These are phyloP conservation scores for Trachythela sp. DNA, from an alignment of 64 coral and sea anemone species.

Conservation along the genomic window DNA sequence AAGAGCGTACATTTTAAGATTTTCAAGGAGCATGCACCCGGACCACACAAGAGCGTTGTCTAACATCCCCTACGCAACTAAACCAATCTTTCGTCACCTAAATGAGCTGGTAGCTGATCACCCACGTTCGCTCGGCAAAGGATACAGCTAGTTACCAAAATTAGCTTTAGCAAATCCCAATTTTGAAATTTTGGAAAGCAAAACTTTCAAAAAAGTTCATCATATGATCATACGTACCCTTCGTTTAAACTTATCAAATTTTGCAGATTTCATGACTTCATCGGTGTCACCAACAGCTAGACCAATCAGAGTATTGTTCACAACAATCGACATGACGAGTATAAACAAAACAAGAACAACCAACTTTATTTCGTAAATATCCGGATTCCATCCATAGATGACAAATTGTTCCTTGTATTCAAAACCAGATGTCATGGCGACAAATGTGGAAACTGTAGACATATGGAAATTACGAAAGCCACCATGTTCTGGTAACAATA, in stretches of 20 bases:
- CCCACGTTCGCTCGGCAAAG: no score
- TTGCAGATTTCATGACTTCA: constrained; percentile 6
- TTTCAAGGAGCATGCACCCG: no score
- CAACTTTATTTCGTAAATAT: not conserved
- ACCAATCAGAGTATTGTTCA: not conserved
- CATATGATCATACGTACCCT: no score
- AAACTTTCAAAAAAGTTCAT: no score
- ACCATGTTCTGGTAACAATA: not conserved
- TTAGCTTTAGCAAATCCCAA: no score
- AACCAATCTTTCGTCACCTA: no score
- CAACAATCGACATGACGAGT: not conserved
- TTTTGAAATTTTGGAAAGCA: no score
- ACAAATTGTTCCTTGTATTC: not conserved
- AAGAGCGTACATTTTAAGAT: no score
- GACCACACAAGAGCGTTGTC: no score
- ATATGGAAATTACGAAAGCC: not conserved
- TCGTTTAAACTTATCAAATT: not conserved
- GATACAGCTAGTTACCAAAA: no score
- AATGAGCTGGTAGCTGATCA: no score
- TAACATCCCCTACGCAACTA: no score
- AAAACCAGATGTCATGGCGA: not conserved
- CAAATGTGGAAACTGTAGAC: not conserved
- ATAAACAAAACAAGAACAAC: not conserved
- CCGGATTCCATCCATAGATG: not conserved
- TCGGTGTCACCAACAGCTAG: constrained; percentile 13